These are phyloP conservation scores for Neodiprion pinetum DNA, from an alignment of 1,140 invertebrate species.

Conservation along the genomic window DNA sequence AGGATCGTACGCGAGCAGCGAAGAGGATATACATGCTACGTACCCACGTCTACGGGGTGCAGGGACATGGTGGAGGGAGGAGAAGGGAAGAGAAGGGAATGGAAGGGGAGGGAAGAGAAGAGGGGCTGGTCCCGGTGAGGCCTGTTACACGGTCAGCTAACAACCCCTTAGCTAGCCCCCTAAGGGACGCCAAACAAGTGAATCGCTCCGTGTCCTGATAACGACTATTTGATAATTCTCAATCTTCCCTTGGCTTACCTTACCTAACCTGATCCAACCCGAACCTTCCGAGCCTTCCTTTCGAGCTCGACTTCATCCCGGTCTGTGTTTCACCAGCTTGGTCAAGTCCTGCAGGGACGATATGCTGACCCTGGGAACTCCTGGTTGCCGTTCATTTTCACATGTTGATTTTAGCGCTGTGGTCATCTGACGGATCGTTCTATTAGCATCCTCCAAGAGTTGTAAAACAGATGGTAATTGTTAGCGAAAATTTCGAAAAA, in stretches of 20 bases:
- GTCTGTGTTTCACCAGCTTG: too few relatives aligned
- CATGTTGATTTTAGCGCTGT: too few relatives aligned
- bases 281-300: too few relatives aligned
- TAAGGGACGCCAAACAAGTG: slow-evolving; percentile 42
- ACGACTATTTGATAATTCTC: slow-evolving; percentile 51
- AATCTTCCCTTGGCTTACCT: slow-evolving; percentile 24
- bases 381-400: too few relatives aligned
- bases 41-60: slow-evolving; percentile 18
- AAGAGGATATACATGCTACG: neutral
- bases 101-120: slow-evolving; percentile 17
- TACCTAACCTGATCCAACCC: neutral
- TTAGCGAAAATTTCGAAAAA: too few relatives aligned
- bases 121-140: slow-evolving; percentile 47
- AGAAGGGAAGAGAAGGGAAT: slow-evolving; percentile 8
- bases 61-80: slow-evolving; percentile 17
- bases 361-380: too few relatives aligned
- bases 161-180: slow-evolving; percentile 51
- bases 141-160: slow-evolving; percentile 58
- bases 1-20: neutral
- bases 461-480: too few relatives aligned
- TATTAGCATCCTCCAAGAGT: too few relatives aligned
- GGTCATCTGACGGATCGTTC: too few relatives aligned
- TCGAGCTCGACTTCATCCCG: too few relatives aligned
- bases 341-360: too few relatives aligned
- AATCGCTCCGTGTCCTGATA: slow-evolving; percentile 34